Conservation (phyloP, 2,888 invertebrate species). For the Diploptera punctata region DNA sequence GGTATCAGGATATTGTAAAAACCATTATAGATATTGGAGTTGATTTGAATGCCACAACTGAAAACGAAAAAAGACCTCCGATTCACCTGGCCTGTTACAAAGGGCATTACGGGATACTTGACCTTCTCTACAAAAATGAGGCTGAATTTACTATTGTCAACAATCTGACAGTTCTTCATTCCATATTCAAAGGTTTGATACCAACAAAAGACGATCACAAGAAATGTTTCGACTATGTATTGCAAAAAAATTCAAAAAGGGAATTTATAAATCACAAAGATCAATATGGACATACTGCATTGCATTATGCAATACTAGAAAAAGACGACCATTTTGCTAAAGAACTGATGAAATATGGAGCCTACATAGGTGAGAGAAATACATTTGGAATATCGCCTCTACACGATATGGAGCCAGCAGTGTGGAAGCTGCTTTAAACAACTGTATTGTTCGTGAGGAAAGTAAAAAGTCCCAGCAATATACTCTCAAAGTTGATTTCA, state of each 20-base stretch:
- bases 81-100: not conserved
- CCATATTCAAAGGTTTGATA: not conserved
- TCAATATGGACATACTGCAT: not conserved
- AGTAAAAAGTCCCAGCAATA: not conserved
- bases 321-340: slow-evolving; percentile 1
- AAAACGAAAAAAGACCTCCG: not conserved
- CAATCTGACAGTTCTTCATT: not conserved
- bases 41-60: not conserved
- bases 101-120: not conserved
- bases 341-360: not conserved
- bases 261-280: not conserved
- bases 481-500: not conserved
- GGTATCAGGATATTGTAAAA: not conserved
- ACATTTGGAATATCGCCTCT: not conserved
- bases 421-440: not conserved
- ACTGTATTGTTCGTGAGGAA: not conserved
- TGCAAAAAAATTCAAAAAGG: not conserved
- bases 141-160: not conserved
- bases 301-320: not conserved
- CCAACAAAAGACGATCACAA: not conserved
- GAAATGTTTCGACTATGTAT: not conserved
- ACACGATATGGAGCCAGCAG: slow-evolving; percentile 3
- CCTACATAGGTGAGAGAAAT: slow-evolving; percentile 5
- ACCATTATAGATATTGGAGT: not conserved
- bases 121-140: not conserved